phyloP scores from a whole-genome alignment of 1,140 invertebrate species.

The Matsumurasca onukii region DNA sequence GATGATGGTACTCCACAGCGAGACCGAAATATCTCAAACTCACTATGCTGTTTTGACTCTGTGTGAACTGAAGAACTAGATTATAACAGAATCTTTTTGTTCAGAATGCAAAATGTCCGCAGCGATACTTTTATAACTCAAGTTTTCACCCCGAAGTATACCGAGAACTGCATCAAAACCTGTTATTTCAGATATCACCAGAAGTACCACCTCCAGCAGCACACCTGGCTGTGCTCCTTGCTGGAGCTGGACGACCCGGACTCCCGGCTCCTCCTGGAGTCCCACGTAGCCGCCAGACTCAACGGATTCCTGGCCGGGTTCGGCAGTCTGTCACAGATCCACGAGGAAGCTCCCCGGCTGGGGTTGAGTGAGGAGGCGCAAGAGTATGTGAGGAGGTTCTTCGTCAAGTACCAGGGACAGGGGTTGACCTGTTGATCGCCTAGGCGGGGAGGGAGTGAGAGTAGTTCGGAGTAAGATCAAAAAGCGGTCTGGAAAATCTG shows the following conservation, averaged over 20 bases:
- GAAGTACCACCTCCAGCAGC: constrained; percentile 84
- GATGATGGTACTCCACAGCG: too few species aligned
- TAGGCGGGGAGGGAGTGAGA: too few species aligned
- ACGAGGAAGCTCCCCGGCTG: constrained; percentile 65
- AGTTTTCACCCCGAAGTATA: too few species aligned
- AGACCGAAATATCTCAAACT: too few species aligned
- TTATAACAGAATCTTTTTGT: too few species aligned
- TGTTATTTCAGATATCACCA: constrained; percentile 78
- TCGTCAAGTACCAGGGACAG: constrained; percentile 69
- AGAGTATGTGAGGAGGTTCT: constrained; percentile 70
- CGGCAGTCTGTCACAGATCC: constrained; percentile 69
- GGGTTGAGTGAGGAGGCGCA: constrained; percentile 71
- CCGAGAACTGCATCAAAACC: too few species aligned
- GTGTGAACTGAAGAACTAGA: too few species aligned
- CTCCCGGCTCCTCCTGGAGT: constrained; percentile 65
- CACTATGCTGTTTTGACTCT: too few species aligned
- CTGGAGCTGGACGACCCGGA: constrained; percentile 58
- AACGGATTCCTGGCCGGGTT: constrained; percentile 89
- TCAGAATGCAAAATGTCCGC: too few species aligned
- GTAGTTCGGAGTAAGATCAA: too few species aligned
- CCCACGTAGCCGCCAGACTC: constrained; percentile 78
- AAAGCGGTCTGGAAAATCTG: too few species aligned
- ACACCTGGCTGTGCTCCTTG: constrained; percentile 68
- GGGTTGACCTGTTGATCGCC: constrained; percentile 66
- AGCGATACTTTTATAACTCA: too few species aligned